Conservation (phyloP, 2,113 vertebrate genomes). For the Stegastes partitus region DNA sequence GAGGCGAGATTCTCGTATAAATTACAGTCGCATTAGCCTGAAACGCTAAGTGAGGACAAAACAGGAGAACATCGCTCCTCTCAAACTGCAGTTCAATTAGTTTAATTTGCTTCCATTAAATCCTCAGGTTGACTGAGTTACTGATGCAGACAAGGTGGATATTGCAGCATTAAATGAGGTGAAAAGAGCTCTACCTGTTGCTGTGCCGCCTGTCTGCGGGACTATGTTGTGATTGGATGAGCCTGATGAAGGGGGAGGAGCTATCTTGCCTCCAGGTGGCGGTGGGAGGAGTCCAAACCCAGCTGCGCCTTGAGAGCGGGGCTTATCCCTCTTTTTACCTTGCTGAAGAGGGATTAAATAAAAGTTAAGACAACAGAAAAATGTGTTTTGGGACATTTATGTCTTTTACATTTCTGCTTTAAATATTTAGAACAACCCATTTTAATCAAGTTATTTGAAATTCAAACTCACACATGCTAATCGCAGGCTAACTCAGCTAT, state of each 20-base stretch:
- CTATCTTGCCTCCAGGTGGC: conserved; percentile 91
- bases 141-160: accelerated
- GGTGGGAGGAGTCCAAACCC: conserved; percentile 92
- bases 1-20: not conserved
- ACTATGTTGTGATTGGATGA: conserved; percentile 84
- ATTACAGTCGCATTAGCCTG: not conserved
- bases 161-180: accelerated
- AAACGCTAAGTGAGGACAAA: not conserved
- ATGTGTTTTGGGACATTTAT: too few species aligned
- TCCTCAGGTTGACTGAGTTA: too few species aligned
- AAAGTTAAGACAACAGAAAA: not conserved
- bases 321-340: conserved; percentile 91
- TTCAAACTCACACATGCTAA: too few species aligned
- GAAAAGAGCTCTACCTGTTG: conserved; percentile 35
- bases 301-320: conserved; percentile 85
- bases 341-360: conserved; percentile 78
- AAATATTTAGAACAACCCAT: too few species aligned
- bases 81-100: not conserved
- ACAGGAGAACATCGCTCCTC: not conserved
- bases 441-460: too few species aligned
- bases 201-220: conserved; percentile 55
- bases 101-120: too few species aligned
- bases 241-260: conserved; percentile 78
- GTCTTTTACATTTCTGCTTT: too few species aligned
- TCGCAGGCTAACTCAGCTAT: too few species aligned